Evolutionary conservation across 2,797 vertebrate species (phyloP).

Genomic region (Paratrypauchen microcephalus): DNA sequence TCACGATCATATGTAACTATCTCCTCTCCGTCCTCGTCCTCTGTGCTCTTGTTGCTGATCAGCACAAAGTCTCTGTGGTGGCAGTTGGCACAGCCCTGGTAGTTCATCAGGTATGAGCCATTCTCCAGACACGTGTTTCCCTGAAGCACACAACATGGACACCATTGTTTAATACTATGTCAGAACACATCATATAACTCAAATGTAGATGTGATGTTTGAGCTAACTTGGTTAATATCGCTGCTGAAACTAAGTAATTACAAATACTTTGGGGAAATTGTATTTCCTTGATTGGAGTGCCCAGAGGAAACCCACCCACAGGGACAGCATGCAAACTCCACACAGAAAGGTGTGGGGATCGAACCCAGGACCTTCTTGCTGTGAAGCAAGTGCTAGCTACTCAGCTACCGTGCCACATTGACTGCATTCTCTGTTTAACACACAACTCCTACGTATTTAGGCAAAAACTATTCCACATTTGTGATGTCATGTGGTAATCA

Average conservation of each 20-base stretch:
- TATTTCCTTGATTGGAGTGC: too few species aligned
- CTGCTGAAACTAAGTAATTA: not conserved
- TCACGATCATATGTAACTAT: slow-evolving; percentile 91
- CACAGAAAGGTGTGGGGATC: too few species aligned
- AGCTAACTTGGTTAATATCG: not conserved
- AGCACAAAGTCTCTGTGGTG: slow-evolving; percentile 90
- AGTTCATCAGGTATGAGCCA: slow-evolving; percentile 94
- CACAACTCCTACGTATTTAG: too few species aligned
- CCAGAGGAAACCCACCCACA: too few species aligned
- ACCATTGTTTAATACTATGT: not conserved
- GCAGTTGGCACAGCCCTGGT: slow-evolving; percentile 80
- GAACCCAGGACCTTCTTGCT: too few species aligned
- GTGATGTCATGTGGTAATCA: too few species aligned
- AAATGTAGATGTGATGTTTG: not conserved
- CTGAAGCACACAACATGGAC: slow-evolving; percentile 57
- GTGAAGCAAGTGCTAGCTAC: too few species aligned
- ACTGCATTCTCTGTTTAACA: too few species aligned
- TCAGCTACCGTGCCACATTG: too few species aligned
- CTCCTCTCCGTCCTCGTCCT: slow-evolving; percentile 91
- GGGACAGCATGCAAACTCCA: too few species aligned
- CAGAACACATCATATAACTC: not conserved
- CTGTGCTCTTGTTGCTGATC: slow-evolving; percentile 83
- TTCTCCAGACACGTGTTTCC: slow-evolving; percentile 91
- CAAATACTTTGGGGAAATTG: too few species aligned
- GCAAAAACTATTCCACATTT: too few species aligned